Conservation (phyloP, 1,140 invertebrate genomes). For the Calycopis cecrops region DNA sequence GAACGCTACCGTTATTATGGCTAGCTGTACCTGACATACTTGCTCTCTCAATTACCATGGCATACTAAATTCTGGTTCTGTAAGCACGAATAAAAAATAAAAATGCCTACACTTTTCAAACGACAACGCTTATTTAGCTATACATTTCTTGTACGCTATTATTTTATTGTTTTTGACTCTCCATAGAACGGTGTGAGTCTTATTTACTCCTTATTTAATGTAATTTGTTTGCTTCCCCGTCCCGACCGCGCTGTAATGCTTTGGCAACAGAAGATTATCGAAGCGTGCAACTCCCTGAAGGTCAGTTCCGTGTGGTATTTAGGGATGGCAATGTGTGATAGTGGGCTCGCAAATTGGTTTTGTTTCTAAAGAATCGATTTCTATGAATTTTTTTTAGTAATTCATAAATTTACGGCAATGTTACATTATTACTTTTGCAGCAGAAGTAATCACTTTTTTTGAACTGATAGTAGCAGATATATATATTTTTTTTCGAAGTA, state of each 20-base stretch:
- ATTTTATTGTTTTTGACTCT: conserved; percentile 10
- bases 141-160: neutral
- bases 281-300: conserved; percentile 93
- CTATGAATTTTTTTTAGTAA: neutral
- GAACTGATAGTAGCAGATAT: no score
- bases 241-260: conserved; percentile 50
- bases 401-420: neutral
- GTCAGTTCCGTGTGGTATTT: conserved; percentile 76
- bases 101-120: no score
- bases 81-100: no score
- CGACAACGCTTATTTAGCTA: neutral
- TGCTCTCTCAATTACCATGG: no score
- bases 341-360: conserved; percentile 14
- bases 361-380: conserved; percentile 14
- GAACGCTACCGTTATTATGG: no score
- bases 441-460: no score
- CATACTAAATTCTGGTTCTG: no score
- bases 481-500: no score
- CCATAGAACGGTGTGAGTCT: conserved; percentile 6
- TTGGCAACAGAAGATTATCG: conserved; percentile 88
- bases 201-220: conserved; percentile 42
- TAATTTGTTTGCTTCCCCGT: conserved; percentile 64
- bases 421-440: neutral
- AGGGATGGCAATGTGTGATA: conserved; percentile 10
- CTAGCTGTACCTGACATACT: no score